Base-by-base conservation (phyloP, 2,797 vertebrate species). In the Cyclura pinguis region DNA sequence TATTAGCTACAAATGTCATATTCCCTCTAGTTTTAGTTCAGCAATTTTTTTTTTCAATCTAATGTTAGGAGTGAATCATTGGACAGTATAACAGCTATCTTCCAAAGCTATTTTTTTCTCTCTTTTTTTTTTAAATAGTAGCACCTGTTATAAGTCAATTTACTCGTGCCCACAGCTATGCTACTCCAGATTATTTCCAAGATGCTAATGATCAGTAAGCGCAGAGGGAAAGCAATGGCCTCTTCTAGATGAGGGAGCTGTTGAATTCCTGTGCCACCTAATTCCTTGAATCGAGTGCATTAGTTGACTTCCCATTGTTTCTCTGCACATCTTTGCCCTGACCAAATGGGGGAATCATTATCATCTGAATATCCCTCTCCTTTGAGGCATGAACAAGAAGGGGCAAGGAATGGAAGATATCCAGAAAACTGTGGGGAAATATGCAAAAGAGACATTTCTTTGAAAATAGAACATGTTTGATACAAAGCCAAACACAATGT, bases 201-300 rank as follows among this genome's bases (percentile, higher is more conserved):
- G 10, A 91, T 92, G 90, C 77, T 0, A 90, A 88, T 92, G 93
- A 85, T 92, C 85, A 93, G 20, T 74, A 92, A 93, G 86, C 32
- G 90, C 13, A 89, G 1, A 0, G 18, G 87, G 90, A 76, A 80
- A 93, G 74, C 35, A 91, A 84, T 95, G 93, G 94, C 93, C 52
- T 93, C 91, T 92, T 59, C 88, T 85, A 89, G 52, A 88, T 0
- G 1, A 93, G 80, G 80, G 59, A 95, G 2, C 72, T 85, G 72
- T 32, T 90, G 13, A 78, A 94, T 93, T 95, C 91, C 93, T 88
- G 82, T 91, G 84, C 84, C 85, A 92, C 93, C 94, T 90, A 92
- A 88, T 85, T 91, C 87, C 73, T 90, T 55, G 80, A 18, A 80
- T 84, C 77, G 18, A 81, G 57, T 18, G 24, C 29, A 87, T 27